Evolutionary conservation across 2,113 vertebrate species (phyloP).

Genomic region (Procapra przewalskii): DNA sequence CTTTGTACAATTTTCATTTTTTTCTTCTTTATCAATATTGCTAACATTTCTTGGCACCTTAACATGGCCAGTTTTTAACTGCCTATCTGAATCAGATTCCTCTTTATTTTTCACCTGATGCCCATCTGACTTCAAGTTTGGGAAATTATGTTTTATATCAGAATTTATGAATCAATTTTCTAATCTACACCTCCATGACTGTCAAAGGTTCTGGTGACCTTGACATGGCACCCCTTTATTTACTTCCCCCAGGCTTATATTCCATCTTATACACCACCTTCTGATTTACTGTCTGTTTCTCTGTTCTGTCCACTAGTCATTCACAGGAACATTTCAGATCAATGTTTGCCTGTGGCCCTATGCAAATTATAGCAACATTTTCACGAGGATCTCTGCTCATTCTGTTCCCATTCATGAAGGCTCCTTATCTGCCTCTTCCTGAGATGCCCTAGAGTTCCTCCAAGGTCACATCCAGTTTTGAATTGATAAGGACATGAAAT

Average conservation of each 20-base stretch:
- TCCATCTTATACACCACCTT: background rate
- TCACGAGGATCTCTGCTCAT: background rate
- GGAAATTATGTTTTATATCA: background rate
- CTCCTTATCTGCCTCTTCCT: background rate
- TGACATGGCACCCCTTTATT: slow-evolving; percentile 36
- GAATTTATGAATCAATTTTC: slow-evolving; percentile 31
- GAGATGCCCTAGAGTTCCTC: background rate
- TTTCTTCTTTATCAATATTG: background rate
- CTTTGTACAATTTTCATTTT: slow-evolving; percentile 1
- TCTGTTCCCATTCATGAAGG: background rate
- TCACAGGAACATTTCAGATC: background rate
- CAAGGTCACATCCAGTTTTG: background rate
- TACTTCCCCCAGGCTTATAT: background rate
- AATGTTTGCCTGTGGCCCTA: background rate
- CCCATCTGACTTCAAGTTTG: slow-evolving; percentile 23
- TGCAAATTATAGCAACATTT: background rate
- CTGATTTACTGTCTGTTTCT: slow-evolving; percentile 24
- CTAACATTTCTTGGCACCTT: background rate
- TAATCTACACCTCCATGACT: background rate
- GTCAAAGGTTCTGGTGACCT: slow-evolving; percentile 19
- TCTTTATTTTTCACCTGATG: background rate
- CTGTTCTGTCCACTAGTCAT: background rate
- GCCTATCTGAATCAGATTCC: background rate
- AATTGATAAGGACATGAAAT: background rate
- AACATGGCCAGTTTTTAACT: slow-evolving; percentile 33